Conservation (phyloP, 2,888 invertebrate species). For the Calameuta idolon region DNA sequence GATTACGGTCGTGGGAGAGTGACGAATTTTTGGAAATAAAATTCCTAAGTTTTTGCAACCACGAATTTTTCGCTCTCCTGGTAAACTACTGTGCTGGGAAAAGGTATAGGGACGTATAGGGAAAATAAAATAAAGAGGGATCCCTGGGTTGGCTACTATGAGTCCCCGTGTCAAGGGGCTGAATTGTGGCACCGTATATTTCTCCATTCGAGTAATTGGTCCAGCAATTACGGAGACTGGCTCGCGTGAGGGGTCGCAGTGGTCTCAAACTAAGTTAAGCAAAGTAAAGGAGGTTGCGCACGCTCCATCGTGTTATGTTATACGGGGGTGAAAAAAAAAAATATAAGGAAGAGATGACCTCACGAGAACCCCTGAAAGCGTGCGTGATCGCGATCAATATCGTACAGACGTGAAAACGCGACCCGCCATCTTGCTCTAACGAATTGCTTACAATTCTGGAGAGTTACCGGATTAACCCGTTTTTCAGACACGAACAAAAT, state of each 20-base stretch:
- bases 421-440: neutral
- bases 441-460: neutral
- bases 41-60: neutral
- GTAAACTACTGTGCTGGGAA: neutral
- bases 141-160: conserved; percentile 27
- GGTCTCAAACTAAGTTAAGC: conserved; percentile 24
- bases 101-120: conserved; percentile 1
- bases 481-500: neutral
- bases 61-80: neutral
- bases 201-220: conserved; percentile 44
- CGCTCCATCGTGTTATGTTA: neutral
- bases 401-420: neutral
- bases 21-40: neutral
- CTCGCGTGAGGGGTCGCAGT: conserved; percentile 27
- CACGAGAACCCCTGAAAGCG: neutral
- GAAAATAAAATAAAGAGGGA: conserved; percentile 29
- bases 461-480: neutral
- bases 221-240: conserved; percentile 39
- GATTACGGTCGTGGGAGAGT: neutral
- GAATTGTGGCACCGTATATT: conserved; percentile 36
- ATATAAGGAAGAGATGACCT: neutral
- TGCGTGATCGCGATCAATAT: neutral
- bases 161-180: conserved; percentile 16
- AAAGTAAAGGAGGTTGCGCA: conserved; percentile 21
- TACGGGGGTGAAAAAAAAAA: neutral